Evolutionary conservation across 1,140 invertebrate species (phyloP), one percentile per base, ranked within the genome.

Genomic region (Drosophila sturtevanti): DNA sequence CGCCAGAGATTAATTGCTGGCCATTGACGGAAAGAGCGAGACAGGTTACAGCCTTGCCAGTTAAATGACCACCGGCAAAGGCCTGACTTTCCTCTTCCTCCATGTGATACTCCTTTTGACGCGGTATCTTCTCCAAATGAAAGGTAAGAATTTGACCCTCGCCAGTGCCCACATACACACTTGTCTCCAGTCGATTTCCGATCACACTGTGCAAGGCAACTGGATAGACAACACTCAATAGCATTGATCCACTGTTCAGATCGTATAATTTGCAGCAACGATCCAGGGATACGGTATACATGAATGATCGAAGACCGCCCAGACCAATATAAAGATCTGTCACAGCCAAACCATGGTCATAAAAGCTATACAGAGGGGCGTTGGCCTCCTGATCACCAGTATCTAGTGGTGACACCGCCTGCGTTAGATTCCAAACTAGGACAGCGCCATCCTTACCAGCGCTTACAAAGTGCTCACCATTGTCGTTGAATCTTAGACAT

Each of bases 401-500:
- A 16, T 62, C 75, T 21, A 72, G 11, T 0, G 79, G 80, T 1
- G 93, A 92, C 31, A 92, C 70, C 37, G 92, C 90, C 9, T 92
- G 91, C 0, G 90, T 91, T 16, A 94, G 82, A 48, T 93, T 93
- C 96, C 97, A 98, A 0, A 96, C 94, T 70, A 97, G 94, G 6
- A 98, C 94, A 48, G 97, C 93, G 24, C 96, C 96, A 93, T 98
- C 97, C 79, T 97, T 95, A n/a, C 95, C 97, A 2, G 94, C 96
- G 34, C 94, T 94, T 0, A 96, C 93, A 81, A 98, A 95, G 90
- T 94, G 93, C 22, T 94, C 94, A 6, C 95, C 95, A 92, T 97
- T 95, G 66, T 93, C 93, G 22, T 94, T 95, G 86, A 97, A 97
- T 76, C 94, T 94, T 3, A 98, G 84, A 58, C 94, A 94, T 4